Percentiles rank a stretch among this genome's conserved stretches.
phyloP scores from a whole-genome alignment of 2,888 invertebrate species.

The Agrotis segetum region DNA sequence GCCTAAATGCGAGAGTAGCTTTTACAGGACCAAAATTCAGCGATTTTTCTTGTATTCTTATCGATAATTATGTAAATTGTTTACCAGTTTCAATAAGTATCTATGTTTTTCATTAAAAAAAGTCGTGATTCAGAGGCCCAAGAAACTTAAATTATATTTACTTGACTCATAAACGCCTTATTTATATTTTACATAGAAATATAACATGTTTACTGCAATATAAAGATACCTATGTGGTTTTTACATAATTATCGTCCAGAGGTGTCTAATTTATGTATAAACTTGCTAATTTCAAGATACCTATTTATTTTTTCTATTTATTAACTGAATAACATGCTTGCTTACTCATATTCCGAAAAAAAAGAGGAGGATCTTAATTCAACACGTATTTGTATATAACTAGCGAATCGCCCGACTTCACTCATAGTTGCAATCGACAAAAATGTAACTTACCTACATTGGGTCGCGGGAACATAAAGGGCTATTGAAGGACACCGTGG shows the following conservation, averaged over 20 bases:
- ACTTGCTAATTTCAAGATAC: background rate
- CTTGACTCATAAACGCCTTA: conserved; percentile 11
- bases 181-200: conserved; percentile 24
- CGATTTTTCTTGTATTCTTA: too few relatives aligned
- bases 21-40: too few relatives aligned
- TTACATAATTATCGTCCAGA: background rate
- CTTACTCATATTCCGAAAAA: background rate
- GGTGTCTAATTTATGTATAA: background rate
- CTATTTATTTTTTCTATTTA: background rate
- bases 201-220: conserved; percentile 8
- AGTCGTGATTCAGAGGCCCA: conserved; percentile 1
- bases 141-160: background rate
- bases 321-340: background rate
- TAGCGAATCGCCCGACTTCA: too few relatives aligned
- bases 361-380: too few relatives aligned
- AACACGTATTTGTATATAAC: too few relatives aligned
- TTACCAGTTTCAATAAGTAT: background rate
- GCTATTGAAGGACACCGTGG: too few relatives aligned
- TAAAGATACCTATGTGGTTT: conserved; percentile 5
- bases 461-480: too few relatives aligned
- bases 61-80: background rate
- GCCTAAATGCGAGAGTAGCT: too few relatives aligned
- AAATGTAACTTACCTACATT: too few relatives aligned
- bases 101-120: background rate
- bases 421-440: too few relatives aligned